A percentile compares a stretch with the other conserved stretches of the same genome.
These are phyloP conservation scores for Tachyglossus aculeatus DNA, from an alignment of 2,797 vertebrate species.

Conservation along the genomic window DNA sequence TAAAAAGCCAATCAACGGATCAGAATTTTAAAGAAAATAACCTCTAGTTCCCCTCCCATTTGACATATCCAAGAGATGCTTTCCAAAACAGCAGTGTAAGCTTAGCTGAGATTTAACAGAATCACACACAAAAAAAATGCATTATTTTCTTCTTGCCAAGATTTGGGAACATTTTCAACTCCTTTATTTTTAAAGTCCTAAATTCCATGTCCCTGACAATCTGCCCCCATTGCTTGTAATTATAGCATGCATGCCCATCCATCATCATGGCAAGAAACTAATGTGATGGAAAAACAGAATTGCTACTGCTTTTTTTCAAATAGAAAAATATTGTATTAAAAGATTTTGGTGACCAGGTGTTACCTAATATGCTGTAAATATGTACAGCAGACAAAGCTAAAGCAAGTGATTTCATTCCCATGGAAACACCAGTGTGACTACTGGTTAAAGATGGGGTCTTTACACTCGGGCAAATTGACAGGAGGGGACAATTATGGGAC, in stretches of 20 bases:
- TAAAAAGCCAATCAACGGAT: too few relatives aligned
- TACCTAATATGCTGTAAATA: conserved; percentile 33
- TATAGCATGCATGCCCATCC: not conserved
- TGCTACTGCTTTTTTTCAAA: conserved; percentile 7
- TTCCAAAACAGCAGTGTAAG: too few relatives aligned
- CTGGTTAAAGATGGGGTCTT: conserved; percentile 43
- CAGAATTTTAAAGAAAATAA: too few relatives aligned
- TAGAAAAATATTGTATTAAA: not conserved
- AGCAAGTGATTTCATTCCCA: conserved; percentile 29
- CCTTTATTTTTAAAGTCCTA: not conserved
- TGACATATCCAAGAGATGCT: too few relatives aligned
- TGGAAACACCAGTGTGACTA: conserved; percentile 18
- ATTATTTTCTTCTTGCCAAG: not conserved
- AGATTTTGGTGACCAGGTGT: conserved; percentile 15
- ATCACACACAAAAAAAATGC: not conserved
- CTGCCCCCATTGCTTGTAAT: not conserved
- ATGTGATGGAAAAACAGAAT: conserved; percentile 13
- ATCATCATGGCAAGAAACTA: conserved; percentile 3
- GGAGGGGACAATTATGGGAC: conserved; percentile 31
- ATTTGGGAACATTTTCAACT: not conserved
- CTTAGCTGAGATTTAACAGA: conserved; percentile 13
- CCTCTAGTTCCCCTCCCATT: too few relatives aligned
- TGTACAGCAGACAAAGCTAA: conserved; percentile 17
- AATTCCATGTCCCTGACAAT: not conserved
- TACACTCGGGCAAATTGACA: conserved; percentile 46